Evolutionary conservation across 2,888 invertebrate genomes (phyloP).

Genomic region (Cylloceria caligata): DNA sequence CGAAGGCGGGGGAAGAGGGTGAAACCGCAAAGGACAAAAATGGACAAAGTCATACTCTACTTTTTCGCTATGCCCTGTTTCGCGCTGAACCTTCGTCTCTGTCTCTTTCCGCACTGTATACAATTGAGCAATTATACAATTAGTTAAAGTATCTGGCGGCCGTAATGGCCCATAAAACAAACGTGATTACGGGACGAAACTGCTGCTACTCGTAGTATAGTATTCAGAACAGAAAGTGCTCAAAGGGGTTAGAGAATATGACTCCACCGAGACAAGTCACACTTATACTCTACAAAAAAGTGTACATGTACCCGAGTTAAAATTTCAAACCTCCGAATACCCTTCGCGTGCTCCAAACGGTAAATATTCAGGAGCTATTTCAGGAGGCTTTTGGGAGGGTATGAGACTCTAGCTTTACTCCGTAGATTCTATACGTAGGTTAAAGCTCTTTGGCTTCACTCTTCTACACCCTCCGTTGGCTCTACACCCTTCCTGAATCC

Average conservation of each 20-base stretch:
- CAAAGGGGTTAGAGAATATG: slow-evolving; percentile 41
- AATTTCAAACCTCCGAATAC: no score
- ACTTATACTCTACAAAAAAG: slow-evolving; percentile 12
- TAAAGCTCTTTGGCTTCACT: no score
- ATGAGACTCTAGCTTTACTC: no score
- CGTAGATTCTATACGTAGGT: no score
- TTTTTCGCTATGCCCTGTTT: slow-evolving; percentile 1
- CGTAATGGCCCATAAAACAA: slow-evolving; percentile 83
- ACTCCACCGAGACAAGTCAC: slow-evolving; percentile 33
- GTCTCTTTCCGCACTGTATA: slow-evolving; percentile 62
- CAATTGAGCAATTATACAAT: slow-evolving; percentile 83
- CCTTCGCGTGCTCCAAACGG: no score
- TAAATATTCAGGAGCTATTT: no score
- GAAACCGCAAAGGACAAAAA: slow-evolving; percentile 67
- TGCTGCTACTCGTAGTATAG: slow-evolving; percentile 56
- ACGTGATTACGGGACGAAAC: slow-evolving; percentile 77
- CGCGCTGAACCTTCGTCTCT: slow-evolving; percentile 58
- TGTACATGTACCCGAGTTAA: no score
- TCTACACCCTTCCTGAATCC: no score
- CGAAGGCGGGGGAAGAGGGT: slow-evolving; percentile 43
- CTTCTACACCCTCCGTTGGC: no score
- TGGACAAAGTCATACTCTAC: slow-evolving; percentile 45
- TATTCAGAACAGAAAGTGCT: slow-evolving; percentile 50
- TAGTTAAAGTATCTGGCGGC: slow-evolving; percentile 83
- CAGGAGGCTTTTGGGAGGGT: no score